Base-by-base conservation (phyloP, 2,888 invertebrate genomes). In the Strigamia crassipes region DNA sequence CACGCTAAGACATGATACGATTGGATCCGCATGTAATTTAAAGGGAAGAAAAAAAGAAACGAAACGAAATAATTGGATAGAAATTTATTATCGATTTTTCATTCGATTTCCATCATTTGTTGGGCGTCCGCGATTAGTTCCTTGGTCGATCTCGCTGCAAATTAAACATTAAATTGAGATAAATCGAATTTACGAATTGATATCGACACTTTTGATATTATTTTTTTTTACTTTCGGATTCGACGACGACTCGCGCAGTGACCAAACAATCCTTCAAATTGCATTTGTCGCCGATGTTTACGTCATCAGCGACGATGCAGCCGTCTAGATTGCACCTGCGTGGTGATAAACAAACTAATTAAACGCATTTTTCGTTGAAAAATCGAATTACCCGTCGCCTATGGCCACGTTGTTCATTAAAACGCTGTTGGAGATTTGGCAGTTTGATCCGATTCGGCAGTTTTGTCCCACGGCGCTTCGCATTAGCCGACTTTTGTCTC, bases 341-440 rank as follows among this genome's bases (percentile, higher is more conserved):
- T n/a, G 3, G 10, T 4, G n/a, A 51, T 51, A 51, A 51, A 51
- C 18, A 51, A n/a, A 51, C n/a, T 4, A n/a, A 51, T 46, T 13
- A 46, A 46, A 46, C 6, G 46, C 46, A 15, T 15, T 51, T 51
- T 51, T 15, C 2, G n/a, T 51, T 51, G 1, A 18, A 51, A 13
- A 46, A 46, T 13, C 13, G 9, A 13, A 15, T 18, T 8, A 73
- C 77, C 77, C 77, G 77, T 38, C 12, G 34, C 38, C 77, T 1
- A 77, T 38, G 38, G 12, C 9, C 31, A 77, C 77, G n/a, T 77
- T 77, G n/a, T 77, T 77, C 77, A 77, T 77, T 1, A 77, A 0
- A 1, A 77, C 38, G 23, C 27, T n/a, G 38, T 31, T 34, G 15
- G 77, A 31, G 4, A 77, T 15, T 38, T 38, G 31, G 12, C 31